Evolutionary conservation across 1,140 invertebrate genomes (phyloP), one percentile per base, ranked within the genome.

Genomic region (Neodiprion pinetum): DNA sequence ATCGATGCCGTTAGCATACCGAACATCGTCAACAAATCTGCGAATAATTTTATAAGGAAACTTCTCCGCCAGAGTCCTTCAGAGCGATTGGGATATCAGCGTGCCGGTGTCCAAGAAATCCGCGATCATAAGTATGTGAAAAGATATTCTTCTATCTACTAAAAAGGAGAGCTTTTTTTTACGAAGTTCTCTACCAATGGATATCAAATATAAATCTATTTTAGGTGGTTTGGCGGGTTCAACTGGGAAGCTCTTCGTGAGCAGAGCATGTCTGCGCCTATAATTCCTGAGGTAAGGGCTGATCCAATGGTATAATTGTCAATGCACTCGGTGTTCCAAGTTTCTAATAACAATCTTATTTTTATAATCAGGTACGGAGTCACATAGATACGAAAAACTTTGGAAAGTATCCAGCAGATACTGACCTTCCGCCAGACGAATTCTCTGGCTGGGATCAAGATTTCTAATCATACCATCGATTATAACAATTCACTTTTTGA

Each of bases 41-140:
- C 96, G 0, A 93, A 93, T 81, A 91, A 93, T 81, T 89, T 99
- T 5, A 96, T 99, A 9, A 96, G 95, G 77, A 95, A 95, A 83
- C 89, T 99, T 0, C 97, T 97, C 84, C 91, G 94, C 78, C 93
- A 97, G 72, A 93, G 94, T 76, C 96, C 98, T 0, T 94, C 95
- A 2, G 98, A 99, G 87, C 88, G 98, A 72, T 89, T 99, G 11
- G 98, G 98, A 0, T 98, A 97, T 84, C 95, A 97, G 78, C 92
- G 94, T 81, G 94, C 94, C 74, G 97, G 97, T 1, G 95, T 99
- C 23, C 91, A 93, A 73, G 98, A 99, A 84, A 96, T 99, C 71
- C 94, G 96, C 81, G 95, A 95, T 83, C 97, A 99, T 87, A 95
- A 95, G 93, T 99, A 84, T 87, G 88, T 85, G 61, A 67, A 87